Conservation (phyloP, 2,888 invertebrate species). For the Rapana venosa region DNA sequence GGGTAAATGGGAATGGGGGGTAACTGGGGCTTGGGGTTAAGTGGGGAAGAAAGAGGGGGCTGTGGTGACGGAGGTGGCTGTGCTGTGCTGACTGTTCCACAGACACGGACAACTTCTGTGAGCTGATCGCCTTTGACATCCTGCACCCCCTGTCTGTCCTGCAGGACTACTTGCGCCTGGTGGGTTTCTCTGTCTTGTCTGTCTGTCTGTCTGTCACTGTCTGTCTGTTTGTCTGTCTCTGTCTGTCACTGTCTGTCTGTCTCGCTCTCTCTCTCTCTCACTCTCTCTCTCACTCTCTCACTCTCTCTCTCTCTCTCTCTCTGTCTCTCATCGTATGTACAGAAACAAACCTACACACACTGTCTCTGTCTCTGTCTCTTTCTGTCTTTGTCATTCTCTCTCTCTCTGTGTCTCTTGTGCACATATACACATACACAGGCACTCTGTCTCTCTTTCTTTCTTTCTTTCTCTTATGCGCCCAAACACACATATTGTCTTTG, state of each 20-base stretch:
- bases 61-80: too few relatives aligned
- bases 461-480: too few relatives aligned
- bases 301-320: background rate
- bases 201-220: background rate
- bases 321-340: background rate
- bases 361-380: background rate
- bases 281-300: background rate
- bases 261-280: too few relatives aligned
- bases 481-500: too few relatives aligned
- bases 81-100: slow-evolving; percentile 36
- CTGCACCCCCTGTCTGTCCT: slow-evolving; percentile 70
- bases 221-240: background rate
- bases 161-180: slow-evolving; percentile 75
- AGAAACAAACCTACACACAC: too few relatives aligned
- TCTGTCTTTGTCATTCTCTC: background rate
- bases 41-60: too few relatives aligned
- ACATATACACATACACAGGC: too few relatives aligned
- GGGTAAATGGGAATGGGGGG: too few relatives aligned
- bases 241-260: background rate
- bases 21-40: too few relatives aligned
- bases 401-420: too few relatives aligned
- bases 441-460: too few relatives aligned
- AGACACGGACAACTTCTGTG: slow-evolving; percentile 55
- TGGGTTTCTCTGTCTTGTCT: slow-evolving; percentile 53
- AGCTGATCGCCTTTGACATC: slow-evolving; percentile 73